phyloP scores from a whole-genome alignment of 2,797 vertebrate genomes.

The Phoxinus dragarum region DNA sequence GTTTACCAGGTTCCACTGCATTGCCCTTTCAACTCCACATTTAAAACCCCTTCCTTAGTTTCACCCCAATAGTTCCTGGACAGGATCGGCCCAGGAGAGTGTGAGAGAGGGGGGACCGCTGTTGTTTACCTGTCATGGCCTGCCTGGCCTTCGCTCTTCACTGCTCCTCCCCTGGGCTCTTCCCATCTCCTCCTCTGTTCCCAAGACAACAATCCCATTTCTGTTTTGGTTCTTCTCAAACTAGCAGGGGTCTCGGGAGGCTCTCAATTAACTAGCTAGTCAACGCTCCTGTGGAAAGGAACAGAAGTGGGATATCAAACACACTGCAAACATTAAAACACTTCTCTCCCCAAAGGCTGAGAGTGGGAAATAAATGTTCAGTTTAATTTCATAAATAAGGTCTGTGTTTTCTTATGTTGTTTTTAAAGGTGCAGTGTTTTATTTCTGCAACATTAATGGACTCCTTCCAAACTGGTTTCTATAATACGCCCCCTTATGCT shows the following conservation, averaged over 20 bases:
- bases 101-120: conserved; percentile 38
- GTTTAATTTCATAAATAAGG: not conserved
- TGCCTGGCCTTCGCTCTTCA: conserved; percentile 57
- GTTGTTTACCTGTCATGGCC: conserved; percentile 67
- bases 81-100: conserved; percentile 59
- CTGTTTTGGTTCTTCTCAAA: conserved; percentile 39
- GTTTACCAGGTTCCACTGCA: conserved; percentile 19
- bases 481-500: not conserved
- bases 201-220: conserved; percentile 58
- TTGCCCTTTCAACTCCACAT: conserved; percentile 12
- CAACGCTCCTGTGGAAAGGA: conserved; percentile 53
- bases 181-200: conserved; percentile 52
- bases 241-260: conserved; percentile 58
- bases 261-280: conserved; percentile 61
- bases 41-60: conserved; percentile 53
- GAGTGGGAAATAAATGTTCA: not conserved
- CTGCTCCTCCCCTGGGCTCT: conserved; percentile 54
- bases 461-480: not conserved
- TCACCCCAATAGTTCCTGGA: conserved; percentile 63
- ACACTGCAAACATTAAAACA: conserved; percentile 44
- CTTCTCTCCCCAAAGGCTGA: conserved; percentile 32
- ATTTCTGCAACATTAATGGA: not conserved
- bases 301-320: conserved; percentile 58
- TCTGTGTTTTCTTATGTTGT: not conserved
- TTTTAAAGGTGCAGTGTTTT: not conserved